Evolutionary conservation across 2,888 invertebrate species (phyloP).

Genomic region (Dryobota labecula): DNA sequence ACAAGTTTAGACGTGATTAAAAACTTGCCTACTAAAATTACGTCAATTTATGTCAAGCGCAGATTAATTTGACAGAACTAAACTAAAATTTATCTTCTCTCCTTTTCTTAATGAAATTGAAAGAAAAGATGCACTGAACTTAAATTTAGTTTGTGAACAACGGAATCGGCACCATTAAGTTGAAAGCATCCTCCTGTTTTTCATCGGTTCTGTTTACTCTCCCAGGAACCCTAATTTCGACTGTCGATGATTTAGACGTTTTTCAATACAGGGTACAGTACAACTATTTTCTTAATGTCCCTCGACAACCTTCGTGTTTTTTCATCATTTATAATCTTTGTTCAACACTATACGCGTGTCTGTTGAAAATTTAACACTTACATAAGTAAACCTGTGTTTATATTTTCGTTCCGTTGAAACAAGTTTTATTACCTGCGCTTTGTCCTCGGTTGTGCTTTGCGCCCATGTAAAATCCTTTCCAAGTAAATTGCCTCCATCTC

Average conservation of each 20-base stretch:
- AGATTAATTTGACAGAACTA: too few species aligned
- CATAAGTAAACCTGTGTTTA: conserved; percentile 73
- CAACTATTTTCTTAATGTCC: too few species aligned
- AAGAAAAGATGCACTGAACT: too few species aligned
- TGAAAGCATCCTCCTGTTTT: conserved; percentile 48
- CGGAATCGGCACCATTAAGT: too few species aligned
- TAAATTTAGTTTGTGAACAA: too few species aligned
- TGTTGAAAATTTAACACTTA: conserved; percentile 53
- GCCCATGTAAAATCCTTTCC: conserved; percentile 79
- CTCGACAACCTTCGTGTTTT: too few species aligned
- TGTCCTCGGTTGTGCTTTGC: conserved; percentile 76
- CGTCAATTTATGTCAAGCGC: too few species aligned
- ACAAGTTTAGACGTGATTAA: too few species aligned
- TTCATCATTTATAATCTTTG: conserved; percentile 22
- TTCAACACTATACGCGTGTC: conserved; percentile 40
- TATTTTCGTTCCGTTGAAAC: conserved; percentile 78
- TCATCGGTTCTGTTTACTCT: conserved; percentile 16
- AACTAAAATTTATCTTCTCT: too few species aligned
- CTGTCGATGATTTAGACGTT: conserved; percentile 23
- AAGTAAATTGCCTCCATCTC: conserved; percentile 79
- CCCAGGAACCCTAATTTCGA: too few species aligned
- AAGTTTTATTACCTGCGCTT: conserved; percentile 82
- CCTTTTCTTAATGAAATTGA: too few species aligned
- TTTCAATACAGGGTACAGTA: conserved; percentile 21
- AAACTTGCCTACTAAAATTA: too few species aligned